Base-by-base conservation (phyloP, 37 sponge, comb jelly and placozoan species). In the Amphimedon queenslandica region DNA sequence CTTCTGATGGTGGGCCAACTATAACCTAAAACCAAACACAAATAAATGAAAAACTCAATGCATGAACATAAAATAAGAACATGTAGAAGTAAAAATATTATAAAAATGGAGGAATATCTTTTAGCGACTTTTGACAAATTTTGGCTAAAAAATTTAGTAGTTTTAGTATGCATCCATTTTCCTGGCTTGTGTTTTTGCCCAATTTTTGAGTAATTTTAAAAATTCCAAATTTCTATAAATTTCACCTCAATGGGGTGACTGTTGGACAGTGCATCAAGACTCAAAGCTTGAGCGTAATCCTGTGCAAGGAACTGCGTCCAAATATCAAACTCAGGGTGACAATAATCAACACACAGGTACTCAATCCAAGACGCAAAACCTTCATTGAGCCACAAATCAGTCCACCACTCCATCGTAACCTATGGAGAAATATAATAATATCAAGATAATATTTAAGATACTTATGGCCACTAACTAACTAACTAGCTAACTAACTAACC, bases 401-500 rank as follows among this genome's bases (percentile, higher is more conserved):
- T 96, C 97, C 97, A 96, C 97, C 97, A 96, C 67, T 93, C 90
- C 97, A 96, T 96, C 74, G 91, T 93, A 40, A 96, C 93, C 75
- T 77, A 39, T 25, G 35, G 6, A 29, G 5, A 24, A 31, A 0
- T 30, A 10, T 11, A 21, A n/a, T 29, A 25, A 35, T 20, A 42
- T 47, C 28, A 38, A 78, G 10, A 3, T 68, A 31, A 68, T 39
- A 71, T 28, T 47, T 6, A 4, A 36, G 30, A 65, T 20, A n/a
- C n/a, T n/a, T n/a, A n/a, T n/a, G n/a, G n/a, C n/a, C n/a, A n/a
- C n/a, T n/a, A n/a, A n/a, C n/a, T n/a, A n/a, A n/a, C n/a, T n/a
- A n/a, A n/a, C n/a, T n/a, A n/a, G n/a, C 27, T 29, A 64, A 3
- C 8, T 18, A 34, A 35, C 82, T 29, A 37, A 94, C 96, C 66